These are phyloP conservation scores for Epinephelus awoara DNA, from an alignment of 2,797 vertebrate species.

Conservation along the genomic window DNA sequence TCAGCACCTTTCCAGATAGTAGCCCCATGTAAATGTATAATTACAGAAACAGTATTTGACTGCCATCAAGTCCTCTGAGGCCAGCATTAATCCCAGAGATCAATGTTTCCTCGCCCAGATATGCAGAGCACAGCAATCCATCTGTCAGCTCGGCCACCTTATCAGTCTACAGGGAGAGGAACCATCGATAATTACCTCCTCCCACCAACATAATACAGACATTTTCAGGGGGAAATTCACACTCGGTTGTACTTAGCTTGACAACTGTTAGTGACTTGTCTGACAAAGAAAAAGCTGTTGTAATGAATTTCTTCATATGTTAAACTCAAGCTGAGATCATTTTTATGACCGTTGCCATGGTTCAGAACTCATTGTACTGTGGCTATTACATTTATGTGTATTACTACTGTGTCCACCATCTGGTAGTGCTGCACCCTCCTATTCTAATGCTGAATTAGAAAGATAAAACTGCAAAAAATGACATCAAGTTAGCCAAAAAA, in stretches of 20 bases:
- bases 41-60: conserved; percentile 86
- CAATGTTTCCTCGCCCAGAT: conserved; percentile 80
- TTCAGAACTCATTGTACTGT: conserved; percentile 1
- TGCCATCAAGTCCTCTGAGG: conserved; percentile 75
- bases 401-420: conserved; percentile 3
- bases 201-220: conserved; percentile 71
- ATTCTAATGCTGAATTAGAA: conserved; percentile 1
- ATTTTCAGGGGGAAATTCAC: conserved; percentile 74
- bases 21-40: conserved; percentile 82
- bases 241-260: conserved; percentile 45
- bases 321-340: conserved; percentile 32
- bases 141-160: conserved; percentile 79
- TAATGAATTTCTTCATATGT: conserved; percentile 58
- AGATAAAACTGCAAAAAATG: not conserved
- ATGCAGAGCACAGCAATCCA: conserved; percentile 85
- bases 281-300: conserved; percentile 63
- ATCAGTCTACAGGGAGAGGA: conserved; percentile 74
- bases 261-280: conserved; percentile 61
- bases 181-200: conserved; percentile 81
- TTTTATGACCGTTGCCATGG: conserved; percentile 12
- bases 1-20: conserved; percentile 78
- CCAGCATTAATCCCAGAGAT: conserved; percentile 84
- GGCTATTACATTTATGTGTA: conserved; percentile 10
- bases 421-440: not conserved
- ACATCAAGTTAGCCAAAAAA: conserved; percentile 15